These are phyloP conservation scores for Polyommatus icarus DNA, from an alignment of 2,888 invertebrate species.

Conservation along the genomic window DNA sequence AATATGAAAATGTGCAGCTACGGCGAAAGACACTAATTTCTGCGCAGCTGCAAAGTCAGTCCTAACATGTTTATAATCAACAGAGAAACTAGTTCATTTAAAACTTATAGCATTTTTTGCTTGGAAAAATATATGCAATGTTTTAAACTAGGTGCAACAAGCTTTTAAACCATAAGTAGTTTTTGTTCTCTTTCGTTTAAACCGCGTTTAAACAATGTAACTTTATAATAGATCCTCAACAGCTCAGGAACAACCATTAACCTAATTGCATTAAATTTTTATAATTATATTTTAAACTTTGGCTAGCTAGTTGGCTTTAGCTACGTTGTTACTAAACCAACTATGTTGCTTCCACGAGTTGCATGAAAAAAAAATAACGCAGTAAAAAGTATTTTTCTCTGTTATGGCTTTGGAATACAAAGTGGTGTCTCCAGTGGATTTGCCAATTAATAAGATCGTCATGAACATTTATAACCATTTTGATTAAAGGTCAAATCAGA, in stretches of 20 bases:
- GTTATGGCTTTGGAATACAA: too few species aligned
- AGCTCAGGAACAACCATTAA: slow-evolving; percentile 23
- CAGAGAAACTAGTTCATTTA: neutral
- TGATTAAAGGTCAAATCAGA: too few species aligned
- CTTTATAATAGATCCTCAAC: slow-evolving; percentile 25
- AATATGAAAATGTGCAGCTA: neutral
- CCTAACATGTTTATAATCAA: neutral
- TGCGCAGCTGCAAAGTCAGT: neutral
- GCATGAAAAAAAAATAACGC: slow-evolving; percentile 15
- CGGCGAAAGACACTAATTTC: neutral
- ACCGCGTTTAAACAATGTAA: slow-evolving; percentile 27
- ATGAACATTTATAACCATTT: too few species aligned
- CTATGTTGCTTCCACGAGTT: neutral
- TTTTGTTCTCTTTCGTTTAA: slow-evolving; percentile 21
- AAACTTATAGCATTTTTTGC: neutral
- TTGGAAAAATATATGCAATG: neutral
- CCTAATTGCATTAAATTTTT: slow-evolving; percentile 26
- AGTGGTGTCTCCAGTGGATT: too few species aligned
- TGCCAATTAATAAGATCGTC: too few species aligned
- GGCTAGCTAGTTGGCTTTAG: slow-evolving; percentile 19
- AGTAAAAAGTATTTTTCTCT: too few species aligned
- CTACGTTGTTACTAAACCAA: slow-evolving; percentile 19
- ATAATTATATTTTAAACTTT: slow-evolving; percentile 25
- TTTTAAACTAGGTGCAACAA: slow-evolving; percentile 19
- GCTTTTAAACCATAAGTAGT: slow-evolving; percentile 24